Base-by-base conservation (phyloP, 1,140 invertebrate genomes). In the Drosophila tropicalis region DNA sequence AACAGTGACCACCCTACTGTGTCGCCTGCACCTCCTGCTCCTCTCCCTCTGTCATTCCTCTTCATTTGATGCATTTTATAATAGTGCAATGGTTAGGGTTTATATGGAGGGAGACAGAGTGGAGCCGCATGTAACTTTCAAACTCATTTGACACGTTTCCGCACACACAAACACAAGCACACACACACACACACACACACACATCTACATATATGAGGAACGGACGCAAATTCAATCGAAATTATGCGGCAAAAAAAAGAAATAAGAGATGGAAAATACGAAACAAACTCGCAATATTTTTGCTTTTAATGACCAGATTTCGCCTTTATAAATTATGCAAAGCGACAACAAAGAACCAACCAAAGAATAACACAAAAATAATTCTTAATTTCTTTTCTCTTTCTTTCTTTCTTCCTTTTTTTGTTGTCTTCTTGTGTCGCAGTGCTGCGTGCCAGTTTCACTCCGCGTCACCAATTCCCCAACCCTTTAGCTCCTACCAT, bases 41-140 rank as follows among this genome's bases (percentile, higher is more conserved):
- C 41, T 22, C 40, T 15, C 40, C 2, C 13, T n/a, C 12, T n/a
- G 5, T 4, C n/a, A 17, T 9, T 9, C 15, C 44, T 47, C 15
- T 17, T 17, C 17, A 9, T 17, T 51, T 51, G 44, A 17, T 51
- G 44, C 44, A 51, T 22, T 51, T 51, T 51, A 51, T 6, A 36
- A 40, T 25, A 40, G 29, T 17, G 13, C 39, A 6, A 9, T 5
- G 19, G 4, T 32, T 44, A 63, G 65, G n/a, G 57, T 3, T 17
- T 6, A 10, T 15, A 36, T 17, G 55, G 47, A 32, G 58, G 58
- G 79, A 61, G 79, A 65, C 61, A 47, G 15, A 72, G 62, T 66
- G 83, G 80, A 86, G 83, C 79, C 79, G 81, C 83, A 82, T 87
- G 82, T 87, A 86, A 87, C 82, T 87, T 77, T 87, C 84, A 80